A percentile compares a stretch with the other conserved stretches of the same genome.
Evolutionary conservation across 2,113 vertebrate genomes (phyloP).

Genomic region (Epinephelus lanceolatus): DNA sequence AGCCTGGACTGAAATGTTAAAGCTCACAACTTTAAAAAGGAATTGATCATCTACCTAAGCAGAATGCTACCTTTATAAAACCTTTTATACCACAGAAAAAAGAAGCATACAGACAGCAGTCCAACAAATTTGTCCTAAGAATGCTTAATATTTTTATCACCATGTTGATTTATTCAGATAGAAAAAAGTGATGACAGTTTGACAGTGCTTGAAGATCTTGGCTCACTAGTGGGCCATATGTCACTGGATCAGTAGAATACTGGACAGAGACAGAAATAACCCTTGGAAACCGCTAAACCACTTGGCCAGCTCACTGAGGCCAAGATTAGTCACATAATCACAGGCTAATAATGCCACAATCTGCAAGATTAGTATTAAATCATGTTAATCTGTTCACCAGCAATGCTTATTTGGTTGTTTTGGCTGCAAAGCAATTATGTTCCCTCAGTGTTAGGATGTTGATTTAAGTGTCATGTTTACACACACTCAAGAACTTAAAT

Average conservation of each 20-base stretch:
- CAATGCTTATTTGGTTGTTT: conserved; percentile 24
- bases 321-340: conserved; percentile 77
- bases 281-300: conserved; percentile 64
- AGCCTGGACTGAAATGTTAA: not conserved
- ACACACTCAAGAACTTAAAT: conserved; percentile 2
- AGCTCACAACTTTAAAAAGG: not conserved
- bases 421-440: conserved; percentile 1
- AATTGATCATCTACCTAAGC: not conserved
- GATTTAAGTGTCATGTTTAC: conserved; percentile 24
- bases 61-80: not conserved
- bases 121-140: too few relatives aligned
- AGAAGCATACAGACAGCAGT: not conserved
- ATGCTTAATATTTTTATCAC: conserved; percentile 2
- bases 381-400: conserved; percentile 60
- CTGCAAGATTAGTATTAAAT: conserved; percentile 71
- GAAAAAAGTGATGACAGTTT: conserved; percentile 22
- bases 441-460: not conserved
- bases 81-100: not conserved
- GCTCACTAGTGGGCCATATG: conserved; percentile 61
- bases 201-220: conserved; percentile 36
- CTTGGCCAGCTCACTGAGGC: conserved; percentile 49
- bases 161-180: not conserved
- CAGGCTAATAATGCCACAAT: conserved; percentile 73
- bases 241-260: conserved; percentile 58
- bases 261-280: conserved; percentile 69